These are phyloP conservation scores for Chironex yamaguchii DNA, from an alignment of 30 jellyfish, hydroid and myxozoan species.

Conservation along the genomic window DNA sequence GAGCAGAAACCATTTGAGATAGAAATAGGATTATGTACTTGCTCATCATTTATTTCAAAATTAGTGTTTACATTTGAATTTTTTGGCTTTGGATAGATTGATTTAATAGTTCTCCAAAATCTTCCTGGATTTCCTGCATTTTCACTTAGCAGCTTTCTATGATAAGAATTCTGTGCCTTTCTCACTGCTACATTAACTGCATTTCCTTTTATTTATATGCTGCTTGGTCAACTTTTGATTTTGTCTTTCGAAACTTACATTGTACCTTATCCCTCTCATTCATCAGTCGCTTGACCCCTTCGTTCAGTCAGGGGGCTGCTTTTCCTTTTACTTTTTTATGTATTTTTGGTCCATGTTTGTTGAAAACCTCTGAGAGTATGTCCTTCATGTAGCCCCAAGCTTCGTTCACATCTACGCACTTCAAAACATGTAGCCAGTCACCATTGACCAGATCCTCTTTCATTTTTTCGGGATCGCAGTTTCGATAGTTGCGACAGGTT, in stretches of 20 bases:
- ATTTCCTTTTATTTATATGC: constrained; percentile 37
- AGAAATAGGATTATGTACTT: constrained; percentile 43
- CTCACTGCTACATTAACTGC: constrained; percentile 36
- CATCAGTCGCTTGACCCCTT: constrained; percentile 30
- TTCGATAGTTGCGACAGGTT: constrained; percentile 76
- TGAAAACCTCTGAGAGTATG: constrained; percentile 60
- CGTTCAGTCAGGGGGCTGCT: constrained; percentile 69
- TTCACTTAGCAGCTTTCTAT: constrained; percentile 16
- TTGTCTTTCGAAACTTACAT: constrained; percentile 32
- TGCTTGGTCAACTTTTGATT: constrained; percentile 22
- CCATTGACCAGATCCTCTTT: constrained; percentile 62
- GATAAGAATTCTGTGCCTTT: constrained; percentile 34
- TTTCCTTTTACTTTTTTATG: constrained; percentile 56
- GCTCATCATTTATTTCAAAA: constrained; percentile 41
- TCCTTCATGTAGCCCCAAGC: constrained; percentile 78
- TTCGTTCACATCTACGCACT: constrained; percentile 55
- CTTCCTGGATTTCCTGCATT: constrained; percentile 38
- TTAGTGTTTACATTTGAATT: constrained; percentile 38
- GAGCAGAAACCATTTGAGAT: constrained; percentile 59
- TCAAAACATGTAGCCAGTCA: constrained; percentile 68
- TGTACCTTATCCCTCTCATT: constrained; percentile 32
- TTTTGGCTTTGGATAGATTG: constrained; percentile 36
- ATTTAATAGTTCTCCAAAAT: constrained; percentile 43
- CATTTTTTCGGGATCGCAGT: constrained; percentile 66
- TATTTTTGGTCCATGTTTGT: constrained; percentile 59